These are phyloP conservation scores for Cryptophagus acutangulus DNA, from an alignment of 2,888 invertebrate genomes.

Conservation along the genomic window DNA sequence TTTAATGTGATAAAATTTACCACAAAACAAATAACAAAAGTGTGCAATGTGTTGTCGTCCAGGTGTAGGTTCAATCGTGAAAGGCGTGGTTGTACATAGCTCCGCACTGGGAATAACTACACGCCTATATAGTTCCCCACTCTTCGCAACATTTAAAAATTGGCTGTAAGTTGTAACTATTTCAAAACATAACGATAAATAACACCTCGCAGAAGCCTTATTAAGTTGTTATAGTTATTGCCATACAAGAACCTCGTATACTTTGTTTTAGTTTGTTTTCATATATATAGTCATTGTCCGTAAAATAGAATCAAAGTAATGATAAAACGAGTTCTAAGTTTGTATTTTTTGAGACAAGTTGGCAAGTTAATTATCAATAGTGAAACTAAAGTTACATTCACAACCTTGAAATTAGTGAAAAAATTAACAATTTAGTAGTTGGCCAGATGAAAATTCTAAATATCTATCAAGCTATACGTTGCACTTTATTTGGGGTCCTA, in stretches of 20 bases:
- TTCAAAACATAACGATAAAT: not conserved
- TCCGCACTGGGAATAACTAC: conserved; percentile 38
- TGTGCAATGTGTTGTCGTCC: conserved; percentile 37
- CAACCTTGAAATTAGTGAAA: too few species aligned
- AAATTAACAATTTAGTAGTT: too few species aligned
- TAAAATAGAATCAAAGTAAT: too few species aligned
- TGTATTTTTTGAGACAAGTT: too few species aligned
- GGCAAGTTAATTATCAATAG: too few species aligned
- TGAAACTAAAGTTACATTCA: too few species aligned
- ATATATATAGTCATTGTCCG: too few species aligned
- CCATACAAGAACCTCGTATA: not conserved
- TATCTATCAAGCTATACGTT: too few species aligned
- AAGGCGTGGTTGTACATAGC: conserved; percentile 42
- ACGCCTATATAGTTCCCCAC: conserved; percentile 42
- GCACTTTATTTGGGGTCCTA: too few species aligned
- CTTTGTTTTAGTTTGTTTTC: too few species aligned
- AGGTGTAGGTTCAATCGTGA: conserved; percentile 45
- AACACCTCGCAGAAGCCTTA: conserved; percentile 2
- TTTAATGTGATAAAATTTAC: conserved; percentile 20
- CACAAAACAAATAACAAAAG: conserved; percentile 38
- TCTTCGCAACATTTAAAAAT: conserved; percentile 37
- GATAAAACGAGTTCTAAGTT: too few species aligned
- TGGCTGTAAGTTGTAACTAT: conserved; percentile 19
- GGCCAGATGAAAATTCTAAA: too few species aligned
- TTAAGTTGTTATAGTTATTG: conserved; percentile 4